Percentiles rank a stretch among this genome's conserved stretches.
phyloP scores from a whole-genome alignment of 2,888 invertebrate species.

The Melikaiella ostensackeni region DNA sequence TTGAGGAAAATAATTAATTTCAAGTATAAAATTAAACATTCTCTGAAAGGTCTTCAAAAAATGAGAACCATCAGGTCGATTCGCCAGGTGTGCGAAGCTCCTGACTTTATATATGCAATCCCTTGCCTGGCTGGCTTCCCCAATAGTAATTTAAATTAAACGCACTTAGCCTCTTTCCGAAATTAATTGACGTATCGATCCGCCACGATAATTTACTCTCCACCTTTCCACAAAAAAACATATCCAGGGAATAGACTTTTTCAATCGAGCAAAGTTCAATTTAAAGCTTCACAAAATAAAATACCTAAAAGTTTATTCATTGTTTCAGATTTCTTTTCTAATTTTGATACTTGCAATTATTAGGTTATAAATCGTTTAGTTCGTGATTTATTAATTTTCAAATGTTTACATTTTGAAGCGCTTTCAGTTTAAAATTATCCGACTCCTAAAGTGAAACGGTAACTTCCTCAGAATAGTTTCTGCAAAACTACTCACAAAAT shows the following conservation, averaged over 20 bases:
- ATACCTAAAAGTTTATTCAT: background rate
- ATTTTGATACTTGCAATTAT: no score
- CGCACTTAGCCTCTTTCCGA: constrained; percentile 62
- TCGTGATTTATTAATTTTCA: no score
- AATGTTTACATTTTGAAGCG: no score
- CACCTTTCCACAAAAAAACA: background rate
- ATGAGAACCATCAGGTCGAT: constrained; percentile 18
- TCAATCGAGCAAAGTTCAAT: background rate
- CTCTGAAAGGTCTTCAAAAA: constrained; percentile 5
- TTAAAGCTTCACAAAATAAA: background rate
- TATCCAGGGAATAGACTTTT: constrained; percentile 5
- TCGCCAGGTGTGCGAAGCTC: constrained; percentile 53
- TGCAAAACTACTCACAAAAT: no score
- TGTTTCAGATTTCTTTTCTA: background rate
- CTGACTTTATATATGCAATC: constrained; percentile 9
- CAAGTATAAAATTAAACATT: background rate
- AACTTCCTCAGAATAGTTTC: no score
- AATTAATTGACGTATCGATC: constrained; percentile 69
- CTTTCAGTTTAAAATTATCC: no score
- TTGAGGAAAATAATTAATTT: background rate
- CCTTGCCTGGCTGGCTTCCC: constrained; percentile 43
- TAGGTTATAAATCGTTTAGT: no score
- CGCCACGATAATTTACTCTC: constrained; percentile 13
- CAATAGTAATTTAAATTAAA: constrained; percentile 60
- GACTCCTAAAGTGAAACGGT: no score